Base-by-base conservation (phyloP, 2,113 vertebrate genomes). In the Phalacrocorax brasilianus region DNA sequence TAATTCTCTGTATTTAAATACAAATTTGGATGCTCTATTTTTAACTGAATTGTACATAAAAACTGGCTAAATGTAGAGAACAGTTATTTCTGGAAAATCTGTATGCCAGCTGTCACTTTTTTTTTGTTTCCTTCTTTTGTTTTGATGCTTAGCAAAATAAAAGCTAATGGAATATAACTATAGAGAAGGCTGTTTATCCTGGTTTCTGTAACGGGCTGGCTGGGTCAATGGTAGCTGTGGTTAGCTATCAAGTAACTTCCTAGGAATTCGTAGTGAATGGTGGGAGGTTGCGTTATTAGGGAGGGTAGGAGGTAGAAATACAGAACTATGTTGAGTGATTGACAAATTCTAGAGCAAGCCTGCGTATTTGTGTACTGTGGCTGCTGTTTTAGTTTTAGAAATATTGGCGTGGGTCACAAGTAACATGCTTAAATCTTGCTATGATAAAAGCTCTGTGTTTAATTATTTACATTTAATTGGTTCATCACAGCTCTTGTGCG, bases 381-480 rank as follows among this genome's bases (percentile, higher is more conserved):
- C 63, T 70, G 6, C 62, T 79, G 1, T 28, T 86, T 72, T 40
- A 63, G 14, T 38, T 84, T 22, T 18, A 53, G n/a, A 85, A 89
- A 58, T 53, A 8, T 0, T 55, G 59, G 24, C 21, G 15, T 32
- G 42, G 28, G 77, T 44, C 70, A 91, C 56, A 65, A 96, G 32
- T 45, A 88, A 77, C 59, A 24, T 44, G 88, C 88, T 32, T 7
- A 61, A 83, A 14, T 76, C 44, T 82, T 42, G 15, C 5, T 5
- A 24, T 77, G 86, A 66, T 71, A 45, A 81, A 70, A 82, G 22
- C 73, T 65, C 26, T 44, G 0, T 33, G 13, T 89, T 87, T 91
- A 78, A 84, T 93, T 87, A 55, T 87, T 94, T 92, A 14, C 47
- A 15, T n/a, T 53, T 85, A 90, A 93, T 92, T 89, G 66, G 89